Evolutionary conservation across 2,888 invertebrate species (phyloP).

Genomic region (Ferdinandea cuprea): DNA sequence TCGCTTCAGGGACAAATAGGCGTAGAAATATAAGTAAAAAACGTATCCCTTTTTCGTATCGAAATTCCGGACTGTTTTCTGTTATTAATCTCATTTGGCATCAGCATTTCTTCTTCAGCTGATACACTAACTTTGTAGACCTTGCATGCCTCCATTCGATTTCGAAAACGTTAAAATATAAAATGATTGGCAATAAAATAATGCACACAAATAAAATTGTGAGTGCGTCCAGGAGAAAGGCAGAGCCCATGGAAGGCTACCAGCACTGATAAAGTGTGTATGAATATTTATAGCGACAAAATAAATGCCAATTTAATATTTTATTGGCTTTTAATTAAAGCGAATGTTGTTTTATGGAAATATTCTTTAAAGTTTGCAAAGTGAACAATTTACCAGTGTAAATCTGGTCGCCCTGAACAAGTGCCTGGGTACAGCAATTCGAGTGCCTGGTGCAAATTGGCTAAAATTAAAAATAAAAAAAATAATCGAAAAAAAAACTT

Average conservation of each 20-base stretch:
- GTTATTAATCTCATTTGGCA: slow-evolving; percentile 69
- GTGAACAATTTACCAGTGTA: slow-evolving; percentile 38
- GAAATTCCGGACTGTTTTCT: slow-evolving; percentile 30
- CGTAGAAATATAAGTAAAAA: slow-evolving; percentile 11
- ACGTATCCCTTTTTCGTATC: slow-evolving; percentile 32
- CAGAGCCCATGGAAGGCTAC: neutral
- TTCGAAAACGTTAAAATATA: slow-evolving; percentile 25
- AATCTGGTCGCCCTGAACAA: neutral
- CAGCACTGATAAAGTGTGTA: slow-evolving; percentile 46
- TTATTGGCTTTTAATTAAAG: slow-evolving; percentile 72
- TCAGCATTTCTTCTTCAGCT: slow-evolving; percentile 36
- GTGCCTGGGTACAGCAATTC: neutral
- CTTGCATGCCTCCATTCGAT: slow-evolving; percentile 19
- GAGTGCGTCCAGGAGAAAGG: neutral
- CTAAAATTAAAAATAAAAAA: slow-evolving; percentile 45
- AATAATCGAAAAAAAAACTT: slow-evolving; percentile 1
- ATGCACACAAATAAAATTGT: slow-evolving; percentile 32
- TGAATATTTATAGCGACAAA: slow-evolving; percentile 71
- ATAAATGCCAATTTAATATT: slow-evolving; percentile 70
- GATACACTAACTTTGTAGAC: slow-evolving; percentile 1
- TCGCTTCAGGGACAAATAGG: slow-evolving; percentile 10
- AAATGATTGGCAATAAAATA: slow-evolving; percentile 58
- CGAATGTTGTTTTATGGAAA: slow-evolving; percentile 69
- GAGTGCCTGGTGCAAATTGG: slow-evolving; percentile 51
- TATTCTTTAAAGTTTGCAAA: slow-evolving; percentile 67